Evolutionary conservation across 2,797 vertebrate genomes (phyloP), one percentile per base, ranked within the genome.

Genomic region (Sternarchorhynchus goeldii): DNA sequence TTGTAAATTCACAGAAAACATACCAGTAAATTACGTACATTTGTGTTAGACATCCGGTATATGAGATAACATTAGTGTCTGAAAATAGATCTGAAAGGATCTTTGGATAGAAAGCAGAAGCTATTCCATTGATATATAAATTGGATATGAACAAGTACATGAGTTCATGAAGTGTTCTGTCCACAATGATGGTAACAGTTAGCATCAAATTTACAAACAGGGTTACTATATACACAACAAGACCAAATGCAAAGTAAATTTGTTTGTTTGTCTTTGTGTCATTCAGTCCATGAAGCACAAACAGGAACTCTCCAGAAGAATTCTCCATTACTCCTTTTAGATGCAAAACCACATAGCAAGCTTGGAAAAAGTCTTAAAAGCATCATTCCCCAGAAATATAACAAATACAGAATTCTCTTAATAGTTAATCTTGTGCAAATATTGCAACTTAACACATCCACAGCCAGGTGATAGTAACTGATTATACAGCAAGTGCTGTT

Each of bases 221-320:
- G 4, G 88, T 92, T 41, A 91, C 18, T 6, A 87, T n/a, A 77
- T 91, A 93, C 0, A 82, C 68, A 5, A 53, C 39, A 36, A 93
- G 84, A 0, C 87, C 77, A 0, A 91, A 31, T 34, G 75, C 20
- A 17, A 92, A 90, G 81, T 81, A 91, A 2, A 88, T 2, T 0
- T 82, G 84, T 4, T 84, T 88, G 78, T 82, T 83, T 0, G 68
- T 60, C 5, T 50, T 36, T 0, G 91, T 87, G 31, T 87, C 82
- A 31, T 91, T 90, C 14, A 92, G 77, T 31, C 90, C 88, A 12
- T 85, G 77, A 0, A 93, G 89, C n/a, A 84, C 74, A 57, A 93
- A 86, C 1, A 91, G 69, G 0, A 88, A 6, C 4, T 85, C 59
- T 45, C n/a, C n/a, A n/a, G 88, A 84, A n/a, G 20, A 59, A 31